Base-by-base conservation (phyloP, 2,888 invertebrate genomes). In the Tenthredo distinguenda region DNA sequence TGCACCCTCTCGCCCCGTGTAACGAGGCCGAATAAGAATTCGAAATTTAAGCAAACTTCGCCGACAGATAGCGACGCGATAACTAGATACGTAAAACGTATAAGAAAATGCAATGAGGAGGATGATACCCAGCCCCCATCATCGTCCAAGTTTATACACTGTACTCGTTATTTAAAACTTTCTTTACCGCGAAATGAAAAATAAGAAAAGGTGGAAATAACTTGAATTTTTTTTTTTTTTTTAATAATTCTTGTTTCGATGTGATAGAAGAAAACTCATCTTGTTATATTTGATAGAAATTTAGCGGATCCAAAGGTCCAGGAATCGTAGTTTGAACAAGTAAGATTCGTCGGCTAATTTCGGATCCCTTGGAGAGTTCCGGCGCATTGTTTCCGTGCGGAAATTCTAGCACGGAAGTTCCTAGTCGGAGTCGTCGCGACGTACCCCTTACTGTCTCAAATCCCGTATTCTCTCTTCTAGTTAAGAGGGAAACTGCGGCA, bases 11-110 rank as follows among this genome's bases (percentile, higher is more conserved):
- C 7, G 9, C n/a, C 43, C 7, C 7, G 9, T n/a, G 5, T 21
- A 58, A 58, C 81, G 81, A 81, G 62, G 21, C 34, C 58, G 81
- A 81, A 81, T 81, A 81, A 81, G 81, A 81, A 81, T 81, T 81
- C 40, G 81, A 81, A 81, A 81, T 81, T 81, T 81, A 81, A 50
- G 81, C 58, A 62, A 81, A 81, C 58, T 18, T 81, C 62, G 37
- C 68, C 68, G 34, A 34, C 68, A 31, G 68, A 68, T 68, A 68
- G 34, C 68, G 18, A 68, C 68, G 68, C 68, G 68, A 68, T 34
- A 68, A 68, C 68, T 68, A 34, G 31, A 68, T 62, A 62, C 62
- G 31, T 26, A 68, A 26, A 62, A 34, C 18, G 34, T 34, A 68
- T 34, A 34, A 9, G 68, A 68, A 68, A 68, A 68, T 68, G 74